phyloP scores from a whole-genome alignment of 1,140 invertebrate species.

The Aphelenchoides avenae region DNA sequence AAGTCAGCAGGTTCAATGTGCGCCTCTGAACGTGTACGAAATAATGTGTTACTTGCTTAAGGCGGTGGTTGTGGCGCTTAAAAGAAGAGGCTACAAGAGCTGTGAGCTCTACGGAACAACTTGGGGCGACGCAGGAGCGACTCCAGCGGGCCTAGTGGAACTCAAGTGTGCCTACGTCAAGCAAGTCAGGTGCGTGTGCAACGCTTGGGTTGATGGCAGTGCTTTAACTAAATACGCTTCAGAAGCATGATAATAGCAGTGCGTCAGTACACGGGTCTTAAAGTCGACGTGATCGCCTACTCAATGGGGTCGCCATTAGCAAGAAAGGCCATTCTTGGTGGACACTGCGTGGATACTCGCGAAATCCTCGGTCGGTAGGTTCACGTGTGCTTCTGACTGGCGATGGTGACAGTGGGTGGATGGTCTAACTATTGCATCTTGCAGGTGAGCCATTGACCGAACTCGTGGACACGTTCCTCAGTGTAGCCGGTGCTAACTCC shows the following conservation, averaged over 20 bases:
- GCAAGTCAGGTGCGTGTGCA: constrained; percentile 31
- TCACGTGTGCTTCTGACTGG: not conserved
- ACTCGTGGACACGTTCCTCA: constrained; percentile 46
- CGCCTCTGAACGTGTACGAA: not conserved
- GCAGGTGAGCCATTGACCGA: constrained; percentile 36
- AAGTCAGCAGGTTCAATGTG: constrained; percentile 37
- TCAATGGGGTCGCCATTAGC: constrained; percentile 45
- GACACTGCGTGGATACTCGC: constrained; percentile 45
- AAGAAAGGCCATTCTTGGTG: constrained; percentile 39
- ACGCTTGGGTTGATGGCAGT: no score
- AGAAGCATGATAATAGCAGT: constrained; percentile 49
- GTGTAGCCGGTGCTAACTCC: constrained; percentile 44
- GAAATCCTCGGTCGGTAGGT: constrained; percentile 17
- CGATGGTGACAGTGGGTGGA: not conserved
- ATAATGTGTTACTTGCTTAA: constrained; percentile 5
- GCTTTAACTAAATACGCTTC: constrained; percentile 10
- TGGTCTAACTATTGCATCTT: constrained; percentile 7
- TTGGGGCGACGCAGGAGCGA: constrained; percentile 41
- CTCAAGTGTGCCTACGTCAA: constrained; percentile 43
- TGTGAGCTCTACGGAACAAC: constrained; percentile 43
- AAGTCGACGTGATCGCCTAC: constrained; percentile 45
- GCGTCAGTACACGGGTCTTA: constrained; percentile 38
- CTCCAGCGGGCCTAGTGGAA: constrained; percentile 40
- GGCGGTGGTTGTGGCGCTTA: constrained; percentile 33
- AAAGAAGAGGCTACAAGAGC: constrained; percentile 20